Conservation (phyloP, 2,797 vertebrate species). For the Diplodus sargus region DNA sequence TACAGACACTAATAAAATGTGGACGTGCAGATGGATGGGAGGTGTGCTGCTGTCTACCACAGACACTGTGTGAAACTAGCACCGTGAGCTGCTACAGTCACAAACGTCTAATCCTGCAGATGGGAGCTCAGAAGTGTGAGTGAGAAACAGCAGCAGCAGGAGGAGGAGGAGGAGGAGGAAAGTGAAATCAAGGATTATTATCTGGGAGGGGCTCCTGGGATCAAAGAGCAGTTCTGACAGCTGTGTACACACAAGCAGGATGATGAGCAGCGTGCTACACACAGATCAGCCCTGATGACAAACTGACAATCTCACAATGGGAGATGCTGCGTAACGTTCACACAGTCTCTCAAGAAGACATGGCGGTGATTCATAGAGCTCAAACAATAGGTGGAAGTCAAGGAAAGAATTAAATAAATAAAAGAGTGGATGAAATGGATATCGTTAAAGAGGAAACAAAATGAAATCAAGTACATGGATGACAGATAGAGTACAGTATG, state of each 20-base stretch:
- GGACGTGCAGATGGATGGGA: too few relatives aligned
- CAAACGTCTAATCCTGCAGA: conserved; percentile 13
- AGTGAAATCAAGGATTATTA: conserved; percentile 47
- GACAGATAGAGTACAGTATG: not conserved
- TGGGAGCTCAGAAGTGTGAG: not conserved
- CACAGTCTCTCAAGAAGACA: not conserved
- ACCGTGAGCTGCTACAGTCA: conserved; percentile 18
- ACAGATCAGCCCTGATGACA: conserved; percentile 13
- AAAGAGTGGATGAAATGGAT: not conserved
- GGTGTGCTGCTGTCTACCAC: not conserved
- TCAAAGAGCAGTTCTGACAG: conserved; percentile 22
- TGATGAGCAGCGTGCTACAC: conserved; percentile 42
- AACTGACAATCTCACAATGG: not conserved
- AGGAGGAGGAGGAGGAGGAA: conserved; percentile 10
- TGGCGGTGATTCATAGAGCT: not conserved
- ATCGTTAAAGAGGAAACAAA: not conserved
- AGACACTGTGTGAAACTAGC: not conserved
- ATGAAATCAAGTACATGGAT: not conserved
- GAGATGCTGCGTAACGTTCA: not conserved
- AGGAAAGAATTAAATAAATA: not conserved
- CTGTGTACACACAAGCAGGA: conserved; percentile 30
- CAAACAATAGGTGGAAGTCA: not conserved
- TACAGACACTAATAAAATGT: too few relatives aligned
- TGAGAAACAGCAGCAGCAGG: conserved; percentile 3
- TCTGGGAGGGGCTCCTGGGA: conserved; percentile 16